Conservation (phyloP, 2,888 invertebrate species). For the Tetropium fuscum region DNA sequence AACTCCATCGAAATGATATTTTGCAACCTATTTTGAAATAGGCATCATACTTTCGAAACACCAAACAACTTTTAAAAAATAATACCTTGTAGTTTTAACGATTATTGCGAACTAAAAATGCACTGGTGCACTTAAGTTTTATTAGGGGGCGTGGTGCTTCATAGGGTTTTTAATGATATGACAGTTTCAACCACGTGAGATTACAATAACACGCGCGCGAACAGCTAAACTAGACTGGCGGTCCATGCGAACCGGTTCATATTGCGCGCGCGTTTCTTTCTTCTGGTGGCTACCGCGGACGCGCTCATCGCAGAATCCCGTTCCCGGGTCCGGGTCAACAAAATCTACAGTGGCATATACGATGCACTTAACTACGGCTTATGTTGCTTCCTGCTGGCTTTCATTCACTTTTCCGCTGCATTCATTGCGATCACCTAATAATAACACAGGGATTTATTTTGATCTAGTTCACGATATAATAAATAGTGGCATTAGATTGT, state of each 20-base stretch:
- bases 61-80: too few relatives aligned
- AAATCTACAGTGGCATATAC: conserved; percentile 37
- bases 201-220: conserved; percentile 46
- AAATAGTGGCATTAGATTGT: too few relatives aligned
- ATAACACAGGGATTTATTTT: not conserved
- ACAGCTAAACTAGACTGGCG: conserved; percentile 45
- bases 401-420: conserved; percentile 36
- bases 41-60: too few relatives aligned
- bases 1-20: too few relatives aligned
- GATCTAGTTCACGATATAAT: too few relatives aligned
- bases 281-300: conserved; percentile 41
- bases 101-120: conserved; percentile 11
- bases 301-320: conserved; percentile 36
- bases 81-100: too few relatives aligned
- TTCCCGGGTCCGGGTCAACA: conserved; percentile 42
- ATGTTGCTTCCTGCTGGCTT: conserved; percentile 2
- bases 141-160: conserved; percentile 35
- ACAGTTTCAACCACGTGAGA: conserved; percentile 43
- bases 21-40: too few relatives aligned
- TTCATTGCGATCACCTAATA: conserved; percentile 22
- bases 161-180: conserved; percentile 36
- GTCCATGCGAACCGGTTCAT: conserved; percentile 39
- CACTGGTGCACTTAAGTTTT: not conserved
- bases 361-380: conserved; percentile 16
- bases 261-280: conserved; percentile 39